Conservation (phyloP, 2,113 vertebrate genomes). For the Epinephelus fuscoguttatus region DNA sequence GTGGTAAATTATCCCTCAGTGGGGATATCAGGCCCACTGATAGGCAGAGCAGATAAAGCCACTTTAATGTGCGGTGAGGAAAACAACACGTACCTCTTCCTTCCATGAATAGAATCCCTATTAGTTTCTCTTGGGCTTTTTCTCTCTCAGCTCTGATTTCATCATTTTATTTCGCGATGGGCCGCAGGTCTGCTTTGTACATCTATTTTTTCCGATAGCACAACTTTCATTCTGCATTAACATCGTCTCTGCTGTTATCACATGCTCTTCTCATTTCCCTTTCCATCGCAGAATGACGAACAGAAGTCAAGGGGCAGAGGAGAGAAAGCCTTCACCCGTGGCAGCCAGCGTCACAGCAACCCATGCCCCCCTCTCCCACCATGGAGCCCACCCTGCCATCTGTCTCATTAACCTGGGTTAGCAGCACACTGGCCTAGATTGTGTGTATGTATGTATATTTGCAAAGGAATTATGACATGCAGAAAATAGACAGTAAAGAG, state of each 20-base stretch:
- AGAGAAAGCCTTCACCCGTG: slow-evolving; percentile 13
- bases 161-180: neutral
- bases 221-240: neutral
- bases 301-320: slow-evolving; percentile 23
- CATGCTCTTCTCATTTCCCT: slow-evolving; percentile 3
- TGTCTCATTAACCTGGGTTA: slow-evolving; percentile 67
- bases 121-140: slow-evolving; percentile 8
- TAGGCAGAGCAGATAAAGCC: slow-evolving; percentile 46
- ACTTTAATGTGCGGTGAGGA: slow-evolving; percentile 21
- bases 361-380: slow-evolving; percentile 11
- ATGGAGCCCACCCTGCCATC: slow-evolving; percentile 67
- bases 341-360: slow-evolving; percentile 34
- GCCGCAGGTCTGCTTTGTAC: neutral
- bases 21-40: slow-evolving; percentile 40
- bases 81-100: slow-evolving; percentile 19
- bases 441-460: slow-evolving; percentile 6
- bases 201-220: neutral
- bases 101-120: slow-evolving; percentile 37
- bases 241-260: neutral
- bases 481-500: neutral
- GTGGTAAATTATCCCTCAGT: slow-evolving; percentile 45
- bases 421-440: slow-evolving; percentile 19
- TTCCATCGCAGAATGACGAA: slow-evolving; percentile 8
- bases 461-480: neutral
- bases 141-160: neutral